These are phyloP conservation scores for Phthorimaea operculella DNA, from an alignment of 1,140 invertebrate species.

Conservation along the genomic window DNA sequence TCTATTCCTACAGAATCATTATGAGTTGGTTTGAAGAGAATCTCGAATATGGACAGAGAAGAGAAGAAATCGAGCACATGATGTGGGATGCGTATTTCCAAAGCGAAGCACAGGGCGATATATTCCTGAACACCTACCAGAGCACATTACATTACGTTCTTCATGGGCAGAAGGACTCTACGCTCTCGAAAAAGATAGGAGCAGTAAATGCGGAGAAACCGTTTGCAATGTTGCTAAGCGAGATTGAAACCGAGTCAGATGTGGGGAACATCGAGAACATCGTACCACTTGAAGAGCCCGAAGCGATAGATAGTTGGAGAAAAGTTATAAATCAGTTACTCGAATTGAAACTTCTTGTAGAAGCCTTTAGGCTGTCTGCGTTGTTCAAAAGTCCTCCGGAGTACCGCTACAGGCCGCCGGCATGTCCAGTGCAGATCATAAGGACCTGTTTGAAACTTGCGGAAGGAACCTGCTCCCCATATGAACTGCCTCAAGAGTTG, in stretches of 20 bases:
- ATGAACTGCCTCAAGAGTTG: constrained; percentile 55
- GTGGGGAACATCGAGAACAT: constrained; percentile 53
- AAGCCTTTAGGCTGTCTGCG: constrained; percentile 51
- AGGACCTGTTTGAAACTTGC: constrained; percentile 52
- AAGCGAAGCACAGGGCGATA: constrained; percentile 29
- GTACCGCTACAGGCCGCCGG: constrained; percentile 34
- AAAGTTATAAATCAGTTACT: constrained; percentile 40
- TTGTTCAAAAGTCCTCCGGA: constrained; percentile 44
- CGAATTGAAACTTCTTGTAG: constrained; percentile 45
- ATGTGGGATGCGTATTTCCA: constrained; percentile 68
- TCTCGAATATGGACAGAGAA: constrained; percentile 45
- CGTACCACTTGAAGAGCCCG: constrained; percentile 38
- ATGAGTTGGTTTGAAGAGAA: constrained; percentile 67
- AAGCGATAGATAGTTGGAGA: constrained; percentile 44
- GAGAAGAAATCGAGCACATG: constrained; percentile 64
- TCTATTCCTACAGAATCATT: constrained; percentile 66
- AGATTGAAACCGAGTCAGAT: constrained; percentile 61
- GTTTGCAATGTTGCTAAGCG: constrained; percentile 48
- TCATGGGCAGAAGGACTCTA: constrained; percentile 44
- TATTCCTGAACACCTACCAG: constrained; percentile 47
- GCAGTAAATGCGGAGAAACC: constrained; percentile 32
- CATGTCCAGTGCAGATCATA: constrained; percentile 50
- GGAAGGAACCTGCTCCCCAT: constrained; percentile 50
- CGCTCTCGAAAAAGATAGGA: constrained; percentile 32
- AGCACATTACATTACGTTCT: constrained; percentile 48